A percentile compares a stretch with the other conserved stretches of the same genome.
Conservation (phyloP, 1,140 invertebrate genomes). For the Diorhabda elongata region DNA sequence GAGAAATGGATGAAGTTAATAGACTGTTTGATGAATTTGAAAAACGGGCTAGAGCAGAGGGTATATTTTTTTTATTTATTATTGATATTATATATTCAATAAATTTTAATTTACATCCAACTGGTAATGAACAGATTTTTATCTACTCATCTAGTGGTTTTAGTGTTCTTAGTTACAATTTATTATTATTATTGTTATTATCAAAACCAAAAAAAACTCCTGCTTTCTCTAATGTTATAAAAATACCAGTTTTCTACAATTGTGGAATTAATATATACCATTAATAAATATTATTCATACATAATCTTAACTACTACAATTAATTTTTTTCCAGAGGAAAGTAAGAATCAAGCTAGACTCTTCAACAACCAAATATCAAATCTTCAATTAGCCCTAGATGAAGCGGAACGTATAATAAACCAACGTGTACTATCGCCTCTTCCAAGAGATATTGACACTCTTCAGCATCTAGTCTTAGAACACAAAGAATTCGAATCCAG, state of each 20-base stretch:
- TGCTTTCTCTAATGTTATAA: too few relatives aligned
- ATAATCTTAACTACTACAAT: neutral
- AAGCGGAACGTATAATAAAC: slow-evolving; percentile 79
- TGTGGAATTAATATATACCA: too few relatives aligned
- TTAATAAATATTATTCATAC: too few relatives aligned
- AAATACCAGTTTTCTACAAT: too few relatives aligned
- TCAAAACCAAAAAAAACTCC: too few relatives aligned
- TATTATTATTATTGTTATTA: slow-evolving; percentile 6
- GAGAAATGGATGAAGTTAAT: slow-evolving; percentile 95
- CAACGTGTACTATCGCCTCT: slow-evolving; percentile 73
- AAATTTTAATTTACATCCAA: too few relatives aligned
- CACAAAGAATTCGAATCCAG: slow-evolving; percentile 84
- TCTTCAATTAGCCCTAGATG: slow-evolving; percentile 77
- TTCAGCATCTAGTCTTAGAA: slow-evolving; percentile 82
- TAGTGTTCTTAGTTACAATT: slow-evolving; percentile 1
- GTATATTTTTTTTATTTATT: slow-evolving; percentile 45
- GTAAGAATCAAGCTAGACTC: slow-evolving; percentile 78
- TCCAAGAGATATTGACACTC: slow-evolving; percentile 76
- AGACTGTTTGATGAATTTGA: slow-evolving; percentile 93
- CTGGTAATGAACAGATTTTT: too few relatives aligned
- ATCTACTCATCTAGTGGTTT: too few relatives aligned
- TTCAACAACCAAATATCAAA: slow-evolving; percentile 80
- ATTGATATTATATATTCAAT: too few relatives aligned
- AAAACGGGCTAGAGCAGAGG: slow-evolving; percentile 74
- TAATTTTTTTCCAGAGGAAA: slow-evolving; percentile 63